Base-by-base conservation (phyloP, 2,797 vertebrate species). In the Pangasius larnaudii region DNA sequence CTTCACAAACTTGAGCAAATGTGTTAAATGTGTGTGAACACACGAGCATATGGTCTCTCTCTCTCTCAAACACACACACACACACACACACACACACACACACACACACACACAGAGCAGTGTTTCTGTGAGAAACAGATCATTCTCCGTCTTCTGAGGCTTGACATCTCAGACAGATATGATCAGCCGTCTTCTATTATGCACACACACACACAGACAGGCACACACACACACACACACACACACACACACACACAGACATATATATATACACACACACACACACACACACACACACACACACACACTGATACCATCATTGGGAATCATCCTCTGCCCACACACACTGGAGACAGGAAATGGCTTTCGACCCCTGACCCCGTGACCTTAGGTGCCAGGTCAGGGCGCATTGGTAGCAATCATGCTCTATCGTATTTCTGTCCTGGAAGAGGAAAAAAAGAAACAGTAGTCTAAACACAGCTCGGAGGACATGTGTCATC, bases 391-490 rank as follows among this genome's bases (percentile, higher is more conserved):
- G 71, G 51, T 82, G 71, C 69, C 84, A 93, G 93, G 92, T 95
- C 93, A 90, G 87, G 93, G 91, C 59, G 87, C 87, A 92, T 93
- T 91, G 93, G 84, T 89, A 90, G 92, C 93, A 95, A 95, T 93
- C 94, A 93, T 92, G 93, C 92, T 95, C 92, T 88, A 95, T 96
- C 92, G 92, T 93, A 94, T 91, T 92, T 94, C 87, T 94, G 93
- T 87, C 89, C 91, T 91, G 92, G 93, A 94, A 93, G 89, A 86
- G 86, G 82, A 75, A 69, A 78, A 78, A 90, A 86, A 80, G 85
- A 74, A 58, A 58, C 56, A 18, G 86, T 72, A 92, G 93, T 95
- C 93, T 94, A 96, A 96, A 96, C 95, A 96, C 95, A 95, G 87
- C 93, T 93, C 92, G 89, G 93, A 94, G 92, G 93, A 92, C 93